Percentiles rank a stretch among this genome's conserved stretches.
These are phyloP conservation scores for Drosophila phalerata DNA, from an alignment of 2,888 invertebrate species.

Conservation along the genomic window DNA sequence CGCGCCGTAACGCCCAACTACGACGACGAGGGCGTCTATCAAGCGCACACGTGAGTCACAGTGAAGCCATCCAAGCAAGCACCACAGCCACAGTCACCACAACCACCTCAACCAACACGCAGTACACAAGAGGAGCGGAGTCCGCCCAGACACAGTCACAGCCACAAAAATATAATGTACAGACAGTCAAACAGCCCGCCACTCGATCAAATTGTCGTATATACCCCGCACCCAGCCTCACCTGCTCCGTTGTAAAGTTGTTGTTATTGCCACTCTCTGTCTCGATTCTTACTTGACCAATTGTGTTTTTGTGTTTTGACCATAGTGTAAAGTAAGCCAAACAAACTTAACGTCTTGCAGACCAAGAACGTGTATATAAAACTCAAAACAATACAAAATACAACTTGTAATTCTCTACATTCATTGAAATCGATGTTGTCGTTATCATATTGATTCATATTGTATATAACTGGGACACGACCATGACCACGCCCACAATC, in stretches of 20 bases:
- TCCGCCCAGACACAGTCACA: conserved; percentile 39
- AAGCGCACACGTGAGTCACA: conserved; percentile 84
- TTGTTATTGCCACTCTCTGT: conserved; percentile 58
- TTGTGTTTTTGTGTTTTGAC: conserved; percentile 47
- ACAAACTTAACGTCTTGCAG: conserved; percentile 52
- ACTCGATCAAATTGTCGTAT: conserved; percentile 48
- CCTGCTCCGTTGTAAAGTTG: conserved; percentile 65
- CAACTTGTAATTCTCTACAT: conserved; percentile 21
- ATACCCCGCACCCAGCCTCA: conserved; percentile 45
- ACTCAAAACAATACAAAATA: conserved; percentile 1
- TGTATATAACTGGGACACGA: conserved; percentile 69
- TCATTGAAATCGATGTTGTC: conserved; percentile 56
- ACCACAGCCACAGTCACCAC: conserved; percentile 36
- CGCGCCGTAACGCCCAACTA: conserved; percentile 79
- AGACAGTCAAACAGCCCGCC: conserved; percentile 43
- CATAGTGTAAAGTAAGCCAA: conserved; percentile 47
- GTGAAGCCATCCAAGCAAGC: conserved; percentile 54
- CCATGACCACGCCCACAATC: conserved; percentile 24
- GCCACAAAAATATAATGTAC: conserved; percentile 36
- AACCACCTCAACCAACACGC: conserved; percentile 28
- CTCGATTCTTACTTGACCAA: conserved; percentile 28
- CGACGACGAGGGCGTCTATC: conserved; percentile 83
- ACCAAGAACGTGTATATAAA: conserved; percentile 67
- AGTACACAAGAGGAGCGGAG: conserved; percentile 39
- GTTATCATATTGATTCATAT: conserved; percentile 44